A percentile compares a stretch with the other conserved stretches of the same genome.
Evolutionary conservation across 2,797 vertebrate species (phyloP).

Genomic region (Allobates femoralis): DNA sequence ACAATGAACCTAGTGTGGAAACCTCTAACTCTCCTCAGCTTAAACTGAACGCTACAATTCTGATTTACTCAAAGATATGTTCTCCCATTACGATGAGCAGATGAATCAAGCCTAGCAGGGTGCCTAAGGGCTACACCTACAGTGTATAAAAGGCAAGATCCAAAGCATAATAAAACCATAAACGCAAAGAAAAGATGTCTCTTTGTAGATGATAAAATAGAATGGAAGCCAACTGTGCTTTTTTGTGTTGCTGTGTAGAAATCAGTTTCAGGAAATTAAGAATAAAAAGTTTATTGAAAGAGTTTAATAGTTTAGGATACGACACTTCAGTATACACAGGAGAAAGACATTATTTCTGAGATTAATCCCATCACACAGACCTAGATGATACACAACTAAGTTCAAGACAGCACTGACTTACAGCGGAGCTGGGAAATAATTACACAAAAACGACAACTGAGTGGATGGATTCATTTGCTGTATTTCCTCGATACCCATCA

Average conservation of each 20-base stretch:
- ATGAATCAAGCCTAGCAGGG: constrained; percentile 33
- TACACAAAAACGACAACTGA: constrained; percentile 6
- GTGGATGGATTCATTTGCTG: constrained; percentile 16
- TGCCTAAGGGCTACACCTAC: constrained; percentile 41
- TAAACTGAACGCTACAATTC: not conserved
- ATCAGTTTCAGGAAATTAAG: not conserved
- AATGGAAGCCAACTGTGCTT: constrained; percentile 25
- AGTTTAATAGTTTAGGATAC: not conserved
- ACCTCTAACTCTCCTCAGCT: not conserved
- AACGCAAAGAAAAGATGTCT: constrained; percentile 6
- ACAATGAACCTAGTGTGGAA: not conserved
- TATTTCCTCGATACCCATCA: constrained; percentile 24
- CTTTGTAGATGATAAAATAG: constrained; percentile 47
- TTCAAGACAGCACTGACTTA: not conserved
- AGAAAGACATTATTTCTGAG: constrained; percentile 13
- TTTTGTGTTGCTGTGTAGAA: not conserved
- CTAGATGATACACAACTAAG: not conserved
- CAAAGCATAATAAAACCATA: constrained; percentile 24
- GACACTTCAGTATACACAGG: not conserved
- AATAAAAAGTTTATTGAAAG: constrained; percentile 26
- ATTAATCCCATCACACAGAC: constrained; percentile 1
- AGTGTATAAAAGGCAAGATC: constrained; percentile 24
- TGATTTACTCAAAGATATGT: constrained; percentile 12
- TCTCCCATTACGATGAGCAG: constrained; percentile 1
- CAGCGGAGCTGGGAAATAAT: constrained; percentile 31